These are phyloP conservation scores for Dolichomitus sp. DNA, from an alignment of 2,888 invertebrate species.

Conservation along the genomic window DNA sequence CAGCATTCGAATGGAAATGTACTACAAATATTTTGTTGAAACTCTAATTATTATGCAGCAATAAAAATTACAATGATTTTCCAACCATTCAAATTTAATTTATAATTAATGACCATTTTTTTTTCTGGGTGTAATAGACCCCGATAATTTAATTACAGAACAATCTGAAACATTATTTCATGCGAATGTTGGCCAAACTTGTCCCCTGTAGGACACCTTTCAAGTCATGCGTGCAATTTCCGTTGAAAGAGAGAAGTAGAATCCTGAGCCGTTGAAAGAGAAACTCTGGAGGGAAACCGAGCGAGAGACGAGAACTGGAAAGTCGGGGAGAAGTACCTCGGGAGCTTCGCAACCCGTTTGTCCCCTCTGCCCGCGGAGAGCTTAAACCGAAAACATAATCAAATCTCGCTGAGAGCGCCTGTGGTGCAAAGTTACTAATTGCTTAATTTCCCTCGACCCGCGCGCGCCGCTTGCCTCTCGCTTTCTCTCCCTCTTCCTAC, in stretches of 20 bases:
- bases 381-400: slow-evolving; percentile 85
- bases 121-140: too few relatives aligned
- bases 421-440: slow-evolving; percentile 85
- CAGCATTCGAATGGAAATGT: too few relatives aligned
- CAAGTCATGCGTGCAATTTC: not conserved
- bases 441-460: slow-evolving; percentile 84
- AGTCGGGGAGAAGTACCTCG: slow-evolving; percentile 52
- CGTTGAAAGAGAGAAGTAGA: not conserved
- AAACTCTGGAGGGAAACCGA: slow-evolving; percentile 25
- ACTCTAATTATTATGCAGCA: too few relatives aligned
- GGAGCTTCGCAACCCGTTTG: not conserved
- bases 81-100: too few relatives aligned
- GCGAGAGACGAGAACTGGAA: slow-evolving; percentile 16
- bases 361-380: slow-evolving; percentile 73
- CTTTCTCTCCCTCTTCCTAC: slow-evolving; percentile 34
- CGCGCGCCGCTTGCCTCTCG: slow-evolving; percentile 40
- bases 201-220: too few relatives aligned
- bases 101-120: too few relatives aligned
- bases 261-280: slow-evolving; percentile 7
- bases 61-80: too few relatives aligned
- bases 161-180: too few relatives aligned
- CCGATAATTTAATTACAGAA: too few relatives aligned
- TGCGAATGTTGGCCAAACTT: too few relatives aligned
- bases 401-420: slow-evolving; percentile 84
- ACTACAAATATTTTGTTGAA: too few relatives aligned